A percentile compares a stretch with the other conserved stretches of the same genome.
Evolutionary conservation across 2,888 invertebrate species (phyloP).

Genomic region (Diogma glabrata): DNA sequence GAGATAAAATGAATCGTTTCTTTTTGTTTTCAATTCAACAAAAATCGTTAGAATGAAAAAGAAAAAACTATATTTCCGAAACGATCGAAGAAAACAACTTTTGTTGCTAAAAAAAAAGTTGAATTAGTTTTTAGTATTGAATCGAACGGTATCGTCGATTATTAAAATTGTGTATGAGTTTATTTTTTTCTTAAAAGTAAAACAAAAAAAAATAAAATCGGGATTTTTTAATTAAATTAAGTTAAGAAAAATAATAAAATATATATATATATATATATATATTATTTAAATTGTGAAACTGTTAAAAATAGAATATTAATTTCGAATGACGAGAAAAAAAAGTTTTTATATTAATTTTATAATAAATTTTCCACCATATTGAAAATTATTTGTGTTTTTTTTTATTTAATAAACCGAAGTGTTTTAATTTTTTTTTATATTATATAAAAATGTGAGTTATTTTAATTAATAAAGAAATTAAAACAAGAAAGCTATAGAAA

Average conservation of each 20-base stretch:
- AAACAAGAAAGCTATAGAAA: too few relatives aligned
- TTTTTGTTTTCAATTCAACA: too few relatives aligned
- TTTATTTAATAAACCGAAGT: too few relatives aligned
- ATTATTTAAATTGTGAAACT: too few relatives aligned
- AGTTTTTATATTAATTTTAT: constrained; percentile 4
- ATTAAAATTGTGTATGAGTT: constrained; percentile 3
- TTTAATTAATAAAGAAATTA: too few relatives aligned
- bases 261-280: too few relatives aligned
- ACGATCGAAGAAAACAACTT: constrained; percentile 4
- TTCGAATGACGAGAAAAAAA: constrained; percentile 6
- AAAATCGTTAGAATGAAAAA: neutral
- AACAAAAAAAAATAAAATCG: constrained; percentile 6
- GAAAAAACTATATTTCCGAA: neutral
- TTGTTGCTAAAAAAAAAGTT: constrained; percentile 5
- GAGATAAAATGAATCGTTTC: too few relatives aligned
- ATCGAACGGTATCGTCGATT: constrained; percentile 5
- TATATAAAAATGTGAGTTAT: too few relatives aligned
- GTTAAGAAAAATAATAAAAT: too few relatives aligned
- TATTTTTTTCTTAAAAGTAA: constrained; percentile 4
- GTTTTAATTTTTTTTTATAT: too few relatives aligned
- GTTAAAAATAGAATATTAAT: too few relatives aligned
- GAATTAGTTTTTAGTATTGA: constrained; percentile 4
- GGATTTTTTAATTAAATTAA: too few relatives aligned
- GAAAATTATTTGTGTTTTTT: constrained; percentile 6
- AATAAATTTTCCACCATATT: constrained; percentile 8